Evolutionary conservation across 2,888 invertebrate genomes (phyloP).

Genomic region (Cerceris rybyensis): DNA sequence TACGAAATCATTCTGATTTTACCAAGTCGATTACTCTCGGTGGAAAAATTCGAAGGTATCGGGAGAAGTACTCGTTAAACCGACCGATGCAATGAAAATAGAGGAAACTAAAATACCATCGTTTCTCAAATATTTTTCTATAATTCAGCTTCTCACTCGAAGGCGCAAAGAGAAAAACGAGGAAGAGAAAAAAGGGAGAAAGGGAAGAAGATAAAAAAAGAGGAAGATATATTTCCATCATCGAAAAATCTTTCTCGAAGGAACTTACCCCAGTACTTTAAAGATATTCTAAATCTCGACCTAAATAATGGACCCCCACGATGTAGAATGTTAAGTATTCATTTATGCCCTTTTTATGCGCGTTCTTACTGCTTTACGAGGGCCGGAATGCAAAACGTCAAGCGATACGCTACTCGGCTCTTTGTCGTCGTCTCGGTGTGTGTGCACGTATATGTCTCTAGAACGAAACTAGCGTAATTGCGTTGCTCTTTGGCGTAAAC

Average conservation of each 20-base stretch:
- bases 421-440: constrained; percentile 17
- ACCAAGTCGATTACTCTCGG: too few relatives aligned
- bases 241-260: constrained; percentile 2
- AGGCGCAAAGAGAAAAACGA: too few relatives aligned
- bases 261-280: constrained; percentile 31
- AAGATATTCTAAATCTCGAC: constrained; percentile 52
- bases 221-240: neutral
- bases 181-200: neutral
- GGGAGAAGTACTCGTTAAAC: too few relatives aligned
- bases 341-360: constrained; percentile 62
- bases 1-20: too few relatives aligned
- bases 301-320: constrained; percentile 45
- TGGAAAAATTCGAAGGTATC: too few relatives aligned
- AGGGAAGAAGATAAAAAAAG: neutral
- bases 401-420: constrained; percentile 34
- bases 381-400: constrained; percentile 56
- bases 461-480: constrained; percentile 52
- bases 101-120: too few relatives aligned
- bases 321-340: constrained; percentile 53
- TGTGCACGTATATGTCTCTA: constrained; percentile 28
- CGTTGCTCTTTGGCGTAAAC: constrained; percentile 43
- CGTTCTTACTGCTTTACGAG: constrained; percentile 56
- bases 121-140: too few relatives aligned
- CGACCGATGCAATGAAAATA: too few relatives aligned
- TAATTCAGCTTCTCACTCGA: too few relatives aligned